Conservation (phyloP, 1,140 invertebrate genomes). For the Pantala flavescens region DNA sequence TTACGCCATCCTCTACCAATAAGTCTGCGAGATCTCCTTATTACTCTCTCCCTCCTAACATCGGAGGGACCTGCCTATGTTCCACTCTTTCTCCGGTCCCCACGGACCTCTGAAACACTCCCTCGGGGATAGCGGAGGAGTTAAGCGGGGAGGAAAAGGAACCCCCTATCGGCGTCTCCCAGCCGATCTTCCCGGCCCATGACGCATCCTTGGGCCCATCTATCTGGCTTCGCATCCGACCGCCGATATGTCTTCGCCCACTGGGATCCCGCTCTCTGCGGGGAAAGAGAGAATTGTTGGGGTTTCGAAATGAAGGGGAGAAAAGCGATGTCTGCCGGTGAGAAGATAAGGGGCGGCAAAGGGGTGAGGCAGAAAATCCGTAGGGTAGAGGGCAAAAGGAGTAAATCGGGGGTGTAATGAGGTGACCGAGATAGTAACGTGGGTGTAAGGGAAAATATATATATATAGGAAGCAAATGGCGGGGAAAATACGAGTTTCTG, state of each 20-base stretch:
- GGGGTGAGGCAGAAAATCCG: neutral
- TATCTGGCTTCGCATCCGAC: slow-evolving; percentile 7
- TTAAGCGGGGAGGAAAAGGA: neutral
- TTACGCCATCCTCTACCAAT: too few species aligned
- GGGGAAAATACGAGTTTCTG: neutral
- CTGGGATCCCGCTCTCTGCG: neutral
- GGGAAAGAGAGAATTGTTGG: neutral
- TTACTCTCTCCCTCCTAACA: neutral
- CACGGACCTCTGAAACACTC: neutral
- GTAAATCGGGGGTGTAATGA: slow-evolving; percentile 5
- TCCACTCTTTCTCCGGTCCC: neutral
- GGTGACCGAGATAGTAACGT: neutral
- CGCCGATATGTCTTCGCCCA: slow-evolving; percentile 2
- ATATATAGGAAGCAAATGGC: slow-evolving; percentile 2
- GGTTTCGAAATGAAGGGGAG: neutral
- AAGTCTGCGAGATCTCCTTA: too few species aligned
- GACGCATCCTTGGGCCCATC: slow-evolving; percentile 6
- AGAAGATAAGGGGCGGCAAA: neutral
- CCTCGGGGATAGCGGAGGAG: neutral
- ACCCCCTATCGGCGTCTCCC: neutral
- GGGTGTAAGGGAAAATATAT: neutral
- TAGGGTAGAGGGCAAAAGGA: neutral
- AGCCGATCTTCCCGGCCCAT: neutral
- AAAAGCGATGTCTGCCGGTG: neutral
- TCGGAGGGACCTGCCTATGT: too few species aligned